phyloP scores from a whole-genome alignment of 2,113 vertebrate species.

The Pipra filicauda region DNA sequence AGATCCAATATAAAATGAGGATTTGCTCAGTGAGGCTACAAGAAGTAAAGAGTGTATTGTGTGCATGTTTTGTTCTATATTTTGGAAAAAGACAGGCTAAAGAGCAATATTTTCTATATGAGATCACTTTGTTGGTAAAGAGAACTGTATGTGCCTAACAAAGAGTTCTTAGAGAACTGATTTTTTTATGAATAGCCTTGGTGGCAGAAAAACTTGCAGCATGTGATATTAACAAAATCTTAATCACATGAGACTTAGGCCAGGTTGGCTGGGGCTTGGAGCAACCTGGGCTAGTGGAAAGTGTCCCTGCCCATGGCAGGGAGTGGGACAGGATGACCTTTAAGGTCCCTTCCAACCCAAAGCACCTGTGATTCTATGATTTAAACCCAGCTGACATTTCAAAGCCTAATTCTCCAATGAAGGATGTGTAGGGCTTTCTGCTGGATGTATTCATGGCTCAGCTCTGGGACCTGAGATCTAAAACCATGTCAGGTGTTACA shows the following conservation, averaged over 20 bases:
- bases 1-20: background rate
- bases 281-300: background rate
- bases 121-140: background rate
- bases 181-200: background rate
- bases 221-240: background rate
- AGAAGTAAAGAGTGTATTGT: background rate
- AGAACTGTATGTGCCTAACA: background rate
- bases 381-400: background rate
- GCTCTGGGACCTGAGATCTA: background rate
- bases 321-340: background rate
- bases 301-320: background rate
- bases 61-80: background rate
- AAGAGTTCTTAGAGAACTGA: background rate
- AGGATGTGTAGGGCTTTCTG: background rate
- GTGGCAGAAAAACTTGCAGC: background rate
- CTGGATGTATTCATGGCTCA: background rate
- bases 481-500: background rate
- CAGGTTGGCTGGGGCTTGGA: background rate
- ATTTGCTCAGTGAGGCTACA: background rate
- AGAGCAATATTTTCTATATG: background rate
- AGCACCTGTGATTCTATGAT: background rate
- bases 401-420: background rate
- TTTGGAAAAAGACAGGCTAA: background rate
- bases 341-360: background rate
- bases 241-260: background rate